Conservation (phyloP, 2,113 vertebrate genomes). For the Pituophis catenifer region DNA sequence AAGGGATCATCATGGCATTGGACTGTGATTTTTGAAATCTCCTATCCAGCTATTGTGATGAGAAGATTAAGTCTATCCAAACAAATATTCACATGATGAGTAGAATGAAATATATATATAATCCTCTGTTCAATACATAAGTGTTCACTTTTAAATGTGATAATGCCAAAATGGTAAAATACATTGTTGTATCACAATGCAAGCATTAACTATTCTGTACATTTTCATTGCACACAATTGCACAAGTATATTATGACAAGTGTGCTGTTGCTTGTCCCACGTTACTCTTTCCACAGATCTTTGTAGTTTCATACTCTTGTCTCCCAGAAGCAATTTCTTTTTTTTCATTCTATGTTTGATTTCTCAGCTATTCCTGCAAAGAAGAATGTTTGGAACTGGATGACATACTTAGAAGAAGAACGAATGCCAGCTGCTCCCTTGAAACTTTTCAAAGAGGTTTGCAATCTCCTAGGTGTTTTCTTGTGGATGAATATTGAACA, state of each 20-base stretch:
- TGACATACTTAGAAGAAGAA: constrained; percentile 86
- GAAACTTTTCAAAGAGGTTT: constrained; percentile 90
- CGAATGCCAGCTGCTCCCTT: constrained; percentile 79
- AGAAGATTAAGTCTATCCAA: not conserved
- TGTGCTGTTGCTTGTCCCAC: not conserved
- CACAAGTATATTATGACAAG: not conserved
- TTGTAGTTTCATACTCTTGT: not conserved
- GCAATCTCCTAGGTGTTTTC: constrained; percentile 29
- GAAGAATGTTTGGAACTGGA: constrained; percentile 88
- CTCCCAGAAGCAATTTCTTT: not conserved
- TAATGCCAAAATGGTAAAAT: not conserved
- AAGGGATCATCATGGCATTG: not conserved
- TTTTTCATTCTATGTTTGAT: constrained; percentile 44
- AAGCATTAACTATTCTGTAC: not conserved
- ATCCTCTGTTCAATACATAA: not conserved
- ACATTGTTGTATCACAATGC: not conserved
- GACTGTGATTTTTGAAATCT: not conserved
- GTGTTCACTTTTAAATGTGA: not conserved
- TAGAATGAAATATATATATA: not conserved
- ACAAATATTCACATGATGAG: not conserved
- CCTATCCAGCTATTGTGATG: not conserved
- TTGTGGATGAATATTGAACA: not conserved
- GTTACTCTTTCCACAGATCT: not conserved
- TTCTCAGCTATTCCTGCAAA: constrained; percentile 69
- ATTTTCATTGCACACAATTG: not conserved